These are phyloP conservation scores for Steatocranus sp. DNA, from an alignment of 2,797 vertebrate species.

Conservation along the genomic window DNA sequence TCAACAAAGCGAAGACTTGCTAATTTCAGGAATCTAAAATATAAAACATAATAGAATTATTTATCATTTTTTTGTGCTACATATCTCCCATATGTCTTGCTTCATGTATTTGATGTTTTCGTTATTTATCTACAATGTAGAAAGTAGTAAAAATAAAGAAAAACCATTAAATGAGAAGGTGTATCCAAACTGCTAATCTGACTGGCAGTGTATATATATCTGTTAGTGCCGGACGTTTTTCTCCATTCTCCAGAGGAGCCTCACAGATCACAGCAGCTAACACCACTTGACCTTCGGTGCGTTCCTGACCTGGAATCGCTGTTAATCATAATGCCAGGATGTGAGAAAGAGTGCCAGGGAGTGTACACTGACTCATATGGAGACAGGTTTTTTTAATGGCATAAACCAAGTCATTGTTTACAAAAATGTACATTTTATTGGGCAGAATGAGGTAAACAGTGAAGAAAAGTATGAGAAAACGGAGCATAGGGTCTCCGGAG, in stretches of 20 bases:
- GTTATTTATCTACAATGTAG: neutral
- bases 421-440: too few relatives aligned
- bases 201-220: neutral
- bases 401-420: too few relatives aligned
- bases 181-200: neutral
- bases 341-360: neutral
- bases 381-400: too few relatives aligned
- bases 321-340: neutral
- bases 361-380: too few relatives aligned
- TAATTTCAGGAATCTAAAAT: neutral
- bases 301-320: neutral
- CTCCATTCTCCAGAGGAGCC: neutral
- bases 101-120: neutral
- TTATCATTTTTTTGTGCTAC: accelerated
- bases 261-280: neutral
- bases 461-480: too few relatives aligned
- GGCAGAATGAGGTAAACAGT: too few relatives aligned
- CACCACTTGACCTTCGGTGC: neutral
- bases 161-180: neutral
- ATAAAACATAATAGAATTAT: neutral
- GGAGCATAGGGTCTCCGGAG: too few relatives aligned
- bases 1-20: neutral
- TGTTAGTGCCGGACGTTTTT: accelerated
- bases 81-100: neutral
- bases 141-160: neutral